Evolutionary conservation across 2,113 vertebrate genomes (phyloP).

Genomic region (Peucedramus taeniatus): DNA sequence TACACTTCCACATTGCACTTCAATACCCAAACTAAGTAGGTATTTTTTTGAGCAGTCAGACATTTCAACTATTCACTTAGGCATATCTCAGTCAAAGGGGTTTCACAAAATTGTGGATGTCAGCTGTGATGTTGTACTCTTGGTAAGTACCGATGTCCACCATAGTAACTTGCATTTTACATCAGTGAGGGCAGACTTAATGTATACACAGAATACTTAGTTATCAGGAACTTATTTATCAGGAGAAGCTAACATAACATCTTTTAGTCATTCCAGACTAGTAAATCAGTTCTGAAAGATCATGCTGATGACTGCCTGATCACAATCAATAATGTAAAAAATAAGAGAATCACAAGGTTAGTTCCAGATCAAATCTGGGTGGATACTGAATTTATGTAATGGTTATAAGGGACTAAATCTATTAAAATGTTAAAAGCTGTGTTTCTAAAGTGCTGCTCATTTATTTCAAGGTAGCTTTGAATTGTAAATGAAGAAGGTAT

Average conservation of each 20-base stretch:
- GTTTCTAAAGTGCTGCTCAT: not conserved
- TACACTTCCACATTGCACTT: not conserved
- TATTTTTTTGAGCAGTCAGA: not conserved
- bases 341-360: not conserved
- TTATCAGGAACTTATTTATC: not conserved
- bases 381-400: not conserved
- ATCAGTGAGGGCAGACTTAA: not conserved
- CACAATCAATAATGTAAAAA: not conserved
- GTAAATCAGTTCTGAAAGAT: not conserved
- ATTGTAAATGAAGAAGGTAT: not conserved
- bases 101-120: not conserved
- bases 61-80: not conserved
- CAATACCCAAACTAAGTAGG: not conserved
- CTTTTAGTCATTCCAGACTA: not conserved
- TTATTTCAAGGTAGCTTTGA: not conserved
- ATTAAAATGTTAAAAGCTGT: not conserved
- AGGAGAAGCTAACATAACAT: not conserved
- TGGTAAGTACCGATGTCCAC: not conserved
- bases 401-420: not conserved
- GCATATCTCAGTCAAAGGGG: not conserved
- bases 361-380: not conserved
- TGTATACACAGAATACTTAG: not conserved
- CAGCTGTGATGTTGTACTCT: not conserved
- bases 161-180: not conserved
- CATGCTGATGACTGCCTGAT: not conserved